A percentile compares a stretch with the other conserved stretches of the same genome.
Conservation (phyloP, 2,113 vertebrate species). For the Aphyosemion australe region DNA sequence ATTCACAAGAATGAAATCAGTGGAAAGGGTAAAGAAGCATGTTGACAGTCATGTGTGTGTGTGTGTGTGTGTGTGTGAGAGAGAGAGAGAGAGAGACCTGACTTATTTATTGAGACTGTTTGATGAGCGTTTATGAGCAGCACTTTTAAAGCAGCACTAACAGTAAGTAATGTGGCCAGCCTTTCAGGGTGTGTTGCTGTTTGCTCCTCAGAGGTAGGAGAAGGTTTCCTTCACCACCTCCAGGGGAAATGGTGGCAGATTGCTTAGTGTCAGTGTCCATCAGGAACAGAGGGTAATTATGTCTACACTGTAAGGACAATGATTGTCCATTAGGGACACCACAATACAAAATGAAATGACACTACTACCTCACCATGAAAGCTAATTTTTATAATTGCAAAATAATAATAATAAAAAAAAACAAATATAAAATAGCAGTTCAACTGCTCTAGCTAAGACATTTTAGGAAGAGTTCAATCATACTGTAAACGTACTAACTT, state of each 20-base stretch:
- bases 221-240: conserved; percentile 1
- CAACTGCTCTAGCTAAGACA: too few species aligned
- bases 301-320: neutral
- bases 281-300: neutral
- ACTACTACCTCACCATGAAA: too few species aligned
- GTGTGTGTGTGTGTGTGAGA: neutral
- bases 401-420: too few species aligned
- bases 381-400: too few species aligned
- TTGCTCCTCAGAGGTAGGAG: conserved; percentile 1
- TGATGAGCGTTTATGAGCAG: conserved; percentile 21
- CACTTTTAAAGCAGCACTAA: conserved; percentile 28
- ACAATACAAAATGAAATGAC: neutral
- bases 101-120: conserved; percentile 56
- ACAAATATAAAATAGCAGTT: too few species aligned
- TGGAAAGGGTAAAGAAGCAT: conserved; percentile 43
- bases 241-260: neutral
- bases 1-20: conserved; percentile 58
- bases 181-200: neutral
- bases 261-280: neutral
- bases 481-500: too few species aligned
- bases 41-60: conserved; percentile 17
- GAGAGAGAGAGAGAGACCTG: conserved; percentile 18
- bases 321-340: neutral
- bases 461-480: too few species aligned
- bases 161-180: neutral